Base-by-base conservation (phyloP, 2,797 vertebrate genomes). In the Ataeniobius toweri region DNA sequence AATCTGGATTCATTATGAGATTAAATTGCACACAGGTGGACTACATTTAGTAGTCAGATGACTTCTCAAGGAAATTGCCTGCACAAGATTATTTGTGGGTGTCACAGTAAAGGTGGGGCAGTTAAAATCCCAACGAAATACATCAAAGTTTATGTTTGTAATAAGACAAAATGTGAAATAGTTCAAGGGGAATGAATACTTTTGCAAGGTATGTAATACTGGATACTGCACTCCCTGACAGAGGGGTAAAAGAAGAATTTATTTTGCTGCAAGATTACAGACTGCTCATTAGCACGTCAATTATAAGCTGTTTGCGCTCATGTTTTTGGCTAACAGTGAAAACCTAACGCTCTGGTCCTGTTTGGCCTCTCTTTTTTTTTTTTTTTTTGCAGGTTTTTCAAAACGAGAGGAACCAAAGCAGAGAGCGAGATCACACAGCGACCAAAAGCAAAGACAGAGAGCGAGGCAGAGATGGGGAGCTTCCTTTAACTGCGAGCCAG, bases 401-500 rank as follows among this genome's bases (percentile, higher is more conserved):
- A 79, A 88, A 50, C 13, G 73, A 89, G 67, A 65, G 75, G 48
- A 89, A 84, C 82, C 85, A 90, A 78, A 91, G 84, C 83, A 78
- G 80, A 75, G 89, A 90, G 48, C 28, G 78, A 80, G 90, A 94
- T 80, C 90, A 89, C 69, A 89, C 82, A 16, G 51, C 70, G 56
- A 78, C 41, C 67, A 86, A 79, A 53, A 86, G 88, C 81, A 65
- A 68, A 75, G 90, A 91, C 79, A 53, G 63, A 72, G 90, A 91
- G 51, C 73, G 70, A 48, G 79, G 84, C 71, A 55, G 83, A 83
- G 89, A 93, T 3, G 0, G 76, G 76, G 89, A 91, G 76, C 79
- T 85, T 59, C 92, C 88, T 46, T 90, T 79, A 76, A 75, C 85
- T 31, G 85, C 80, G 12, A 92, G 87, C 83, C 89, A 89, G 82